Base-by-base conservation (phyloP, 2,888 invertebrate genomes). In the Lumbricus terrestris region DNA sequence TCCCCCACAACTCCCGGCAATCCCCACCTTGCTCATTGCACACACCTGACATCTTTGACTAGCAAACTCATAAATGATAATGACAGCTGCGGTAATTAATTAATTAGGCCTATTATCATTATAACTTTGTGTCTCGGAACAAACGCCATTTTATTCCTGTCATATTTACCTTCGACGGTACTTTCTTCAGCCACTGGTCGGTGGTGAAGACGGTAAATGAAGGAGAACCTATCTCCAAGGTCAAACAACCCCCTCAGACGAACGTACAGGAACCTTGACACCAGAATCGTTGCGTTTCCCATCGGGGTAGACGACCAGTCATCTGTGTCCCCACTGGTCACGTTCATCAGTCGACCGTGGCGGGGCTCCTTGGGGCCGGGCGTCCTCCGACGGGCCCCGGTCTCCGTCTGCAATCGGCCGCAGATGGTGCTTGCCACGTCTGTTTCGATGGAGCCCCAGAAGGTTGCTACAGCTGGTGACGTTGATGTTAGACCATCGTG, bases 381-480 rank as follows among this genome's bases (percentile, higher is more conserved):
- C 69, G n/a, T 69, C 69, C 29, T n/a, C n/a, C n/a, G 69, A 1
- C 29, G 69, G 69, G n/a, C 1, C 5, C 29, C 29, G 11, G 69
- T 29, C 5, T 69, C 69, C n/a, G n/a, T n/a, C n/a, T n/a, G n/a
- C 29, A 16, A 6, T n/a, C 69, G n/a, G 69, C 29, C 69, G 69
- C 69, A 69, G 69, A 69, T 69, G n/a, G 69, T 69, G n/a, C 69
- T 69, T n/a, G 69, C 69, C 29, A 69, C 69, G 13, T 69, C 69
- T 69, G 69, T 69, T 69, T 69, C 69, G 69, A n/a, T n/a, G n/a
- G 69, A 69, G 69, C 69, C 69, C 69, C 69, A 69, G 69, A 69
- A 69, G 13, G 69, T 69, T 13, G 69, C 69, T n/a, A 69, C 69
- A 13, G 69, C 69, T 69, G 69, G 69, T 69, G 69, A 69, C 5